phyloP scores from a whole-genome alignment of 1,140 invertebrate genomes.

The Brachionus plicatilis region DNA sequence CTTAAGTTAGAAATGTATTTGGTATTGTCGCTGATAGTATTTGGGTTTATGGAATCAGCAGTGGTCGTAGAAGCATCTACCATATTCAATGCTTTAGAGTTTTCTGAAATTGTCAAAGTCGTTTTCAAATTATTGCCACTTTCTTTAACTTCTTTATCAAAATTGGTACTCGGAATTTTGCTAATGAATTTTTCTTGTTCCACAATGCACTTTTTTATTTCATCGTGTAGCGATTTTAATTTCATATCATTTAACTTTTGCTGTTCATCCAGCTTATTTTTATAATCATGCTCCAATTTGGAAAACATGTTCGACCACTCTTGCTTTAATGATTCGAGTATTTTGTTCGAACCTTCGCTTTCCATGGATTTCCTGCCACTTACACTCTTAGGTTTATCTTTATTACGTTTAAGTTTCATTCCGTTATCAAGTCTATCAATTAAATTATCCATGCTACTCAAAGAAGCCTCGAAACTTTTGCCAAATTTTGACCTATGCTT shows the following conservation, averaged over 20 bases:
- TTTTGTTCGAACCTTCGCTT: not conserved
- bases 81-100: not conserved
- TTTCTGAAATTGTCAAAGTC: not conserved
- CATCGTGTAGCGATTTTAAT: constrained; percentile 30
- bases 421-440: constrained; percentile 34
- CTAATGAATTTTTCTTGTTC: constrained; percentile 10
- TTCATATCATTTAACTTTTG: constrained; percentile 34
- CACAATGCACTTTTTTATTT: constrained; percentile 22
- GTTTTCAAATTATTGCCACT: not conserved
- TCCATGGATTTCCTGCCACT: not conserved
- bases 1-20: constrained; percentile 34
- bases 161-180: not conserved
- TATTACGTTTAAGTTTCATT: constrained; percentile 30
- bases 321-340: constrained; percentile 32
- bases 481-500: constrained; percentile 18
- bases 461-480: constrained; percentile 22
- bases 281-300: constrained; percentile 30
- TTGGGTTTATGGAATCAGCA: not conserved
- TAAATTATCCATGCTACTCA: constrained; percentile 9
- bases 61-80: constrained; percentile 11
- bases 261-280: constrained; percentile 11
- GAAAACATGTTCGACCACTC: constrained; percentile 34
- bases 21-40: not conserved
- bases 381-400: not conserved
- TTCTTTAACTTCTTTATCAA: not conserved